Base-by-base conservation (phyloP, 2,797 vertebrate species). In the Diplodus sargus region DNA sequence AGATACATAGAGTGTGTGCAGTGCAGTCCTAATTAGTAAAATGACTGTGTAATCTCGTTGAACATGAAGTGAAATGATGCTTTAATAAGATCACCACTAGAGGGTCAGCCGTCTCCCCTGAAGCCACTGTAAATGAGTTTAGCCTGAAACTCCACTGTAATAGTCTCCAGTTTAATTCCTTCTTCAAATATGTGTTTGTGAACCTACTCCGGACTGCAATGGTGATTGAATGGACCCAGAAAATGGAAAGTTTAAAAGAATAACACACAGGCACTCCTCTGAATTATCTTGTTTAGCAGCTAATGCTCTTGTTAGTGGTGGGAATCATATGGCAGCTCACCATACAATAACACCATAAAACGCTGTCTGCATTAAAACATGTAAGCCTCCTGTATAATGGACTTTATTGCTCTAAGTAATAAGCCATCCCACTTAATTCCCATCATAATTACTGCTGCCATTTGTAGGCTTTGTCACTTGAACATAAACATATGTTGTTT, bases 61-160 rank as follows among this genome's bases (percentile, higher is more conserved):
- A 68, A 70, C 54, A 70, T 18, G 57, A 74, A 78, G 76, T 66
- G 58, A 77, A 78, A 77, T 59, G 23, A 63, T 65, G 25, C 58
- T 82, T 82, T 69, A 78, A 74, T 71, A 53, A 78, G 71, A 62
- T n/a, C 34, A 18, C 59, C 45, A 61, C 34, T 18, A 25, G 23
- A 1, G 74, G 84, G 73, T 81, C 72, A 67, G 51, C 53, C 62
- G 3, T 45, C 42, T 47, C 53, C 30, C 65, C 69, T 67, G 60
- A 43, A 74, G 74, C n/a, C 48, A 53, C 47, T 66, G 56, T 39
- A 74, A 80, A 74, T 67, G 25, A 82, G 49, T 62, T 61, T 16
- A 12, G 30, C 65, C 71, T 67, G 51, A 47, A 75, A 78, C 79
- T 75, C 23, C 30, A 30, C 52, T 18, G 0, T 25, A 61, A 53